These are phyloP conservation scores for Pandemis corylana DNA, from an alignment of 2,888 invertebrate genomes.

Conservation along the genomic window DNA sequence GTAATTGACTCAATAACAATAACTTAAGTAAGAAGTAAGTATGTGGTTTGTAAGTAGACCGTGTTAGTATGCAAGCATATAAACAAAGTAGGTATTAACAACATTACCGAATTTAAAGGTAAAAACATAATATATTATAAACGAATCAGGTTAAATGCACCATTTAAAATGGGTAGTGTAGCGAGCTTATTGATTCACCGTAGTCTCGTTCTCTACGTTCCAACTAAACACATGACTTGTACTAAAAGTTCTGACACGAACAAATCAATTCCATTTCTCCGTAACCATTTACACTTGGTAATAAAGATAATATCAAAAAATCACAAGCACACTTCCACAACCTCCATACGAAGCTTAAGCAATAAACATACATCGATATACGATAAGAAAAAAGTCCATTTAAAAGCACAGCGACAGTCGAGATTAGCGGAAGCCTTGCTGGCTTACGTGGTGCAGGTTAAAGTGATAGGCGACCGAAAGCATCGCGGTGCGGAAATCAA, in stretches of 20 bases:
- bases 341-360: slow-evolving; percentile 5
- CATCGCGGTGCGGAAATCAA: slow-evolving; percentile 73
- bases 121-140: slow-evolving; percentile 14
- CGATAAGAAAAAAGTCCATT: slow-evolving; percentile 49
- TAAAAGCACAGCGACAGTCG: slow-evolving; percentile 50
- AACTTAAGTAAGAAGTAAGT: not conserved
- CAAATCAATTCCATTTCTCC: slow-evolving; percentile 19
- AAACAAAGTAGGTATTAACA: not conserved
- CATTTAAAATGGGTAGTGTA: slow-evolving; percentile 12
- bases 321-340: slow-evolving; percentile 19
- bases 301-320: slow-evolving; percentile 23
- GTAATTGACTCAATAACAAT: not conserved
- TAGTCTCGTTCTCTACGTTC: slow-evolving; percentile 7
- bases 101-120: slow-evolving; percentile 9
- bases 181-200: not conserved
- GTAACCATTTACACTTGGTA: slow-evolving; percentile 9
- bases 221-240: slow-evolving; percentile 18
- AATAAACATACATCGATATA: slow-evolving; percentile 33
- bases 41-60: not conserved
- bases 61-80: slow-evolving; percentile 12
- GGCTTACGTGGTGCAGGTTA: slow-evolving; percentile 73
- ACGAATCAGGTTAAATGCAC: slow-evolving; percentile 11
- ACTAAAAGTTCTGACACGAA: slow-evolving; percentile 5
- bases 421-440: slow-evolving; percentile 69
- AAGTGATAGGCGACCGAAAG: slow-evolving; percentile 72